Evolutionary conservation across 1,140 invertebrate genomes (phyloP).

Genomic region (Pogonomyrmex barbatus): DNA sequence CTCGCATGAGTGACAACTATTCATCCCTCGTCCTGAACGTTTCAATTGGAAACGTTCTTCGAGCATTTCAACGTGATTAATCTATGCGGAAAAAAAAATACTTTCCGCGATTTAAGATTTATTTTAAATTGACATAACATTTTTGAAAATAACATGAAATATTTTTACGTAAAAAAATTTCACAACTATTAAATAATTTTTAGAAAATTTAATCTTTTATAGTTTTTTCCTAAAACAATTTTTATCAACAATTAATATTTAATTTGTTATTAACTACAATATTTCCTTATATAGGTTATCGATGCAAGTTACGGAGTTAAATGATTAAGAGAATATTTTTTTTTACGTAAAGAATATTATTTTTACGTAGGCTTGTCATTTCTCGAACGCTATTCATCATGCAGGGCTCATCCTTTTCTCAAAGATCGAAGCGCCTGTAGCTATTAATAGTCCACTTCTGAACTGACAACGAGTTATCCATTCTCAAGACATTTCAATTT

Average conservation of each 20-base stretch:
- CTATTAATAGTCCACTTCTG: slow-evolving; percentile 71
- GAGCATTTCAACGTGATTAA: neutral
- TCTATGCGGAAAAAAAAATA: neutral
- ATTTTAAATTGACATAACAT: neutral
- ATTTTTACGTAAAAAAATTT: neutral
- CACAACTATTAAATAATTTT: neutral
- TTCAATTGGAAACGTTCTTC: slow-evolving; percentile 79
- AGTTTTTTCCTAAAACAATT: neutral
- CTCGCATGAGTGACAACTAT: slow-evolving; percentile 81
- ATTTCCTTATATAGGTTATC: neutral
- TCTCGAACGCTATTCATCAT: slow-evolving; percentile 49
- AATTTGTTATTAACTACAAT: neutral
- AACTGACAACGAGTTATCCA: slow-evolving; percentile 74
- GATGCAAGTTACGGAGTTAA: neutral
- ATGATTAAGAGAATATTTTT: neutral
- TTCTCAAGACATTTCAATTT: slow-evolving; percentile 79
- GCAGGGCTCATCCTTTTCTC: slow-evolving; percentile 33
- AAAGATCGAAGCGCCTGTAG: slow-evolving; percentile 62
- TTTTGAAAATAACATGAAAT: neutral
- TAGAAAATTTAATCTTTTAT: neutral
- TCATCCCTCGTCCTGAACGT: slow-evolving; percentile 79
- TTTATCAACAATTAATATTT: neutral
- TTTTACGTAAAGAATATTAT: slow-evolving; percentile 9
- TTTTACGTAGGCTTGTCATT: slow-evolving; percentile 43
- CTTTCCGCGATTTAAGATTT: neutral